Conservation (phyloP, 2,113 vertebrate species). For the Spizaetus ornatus region DNA sequence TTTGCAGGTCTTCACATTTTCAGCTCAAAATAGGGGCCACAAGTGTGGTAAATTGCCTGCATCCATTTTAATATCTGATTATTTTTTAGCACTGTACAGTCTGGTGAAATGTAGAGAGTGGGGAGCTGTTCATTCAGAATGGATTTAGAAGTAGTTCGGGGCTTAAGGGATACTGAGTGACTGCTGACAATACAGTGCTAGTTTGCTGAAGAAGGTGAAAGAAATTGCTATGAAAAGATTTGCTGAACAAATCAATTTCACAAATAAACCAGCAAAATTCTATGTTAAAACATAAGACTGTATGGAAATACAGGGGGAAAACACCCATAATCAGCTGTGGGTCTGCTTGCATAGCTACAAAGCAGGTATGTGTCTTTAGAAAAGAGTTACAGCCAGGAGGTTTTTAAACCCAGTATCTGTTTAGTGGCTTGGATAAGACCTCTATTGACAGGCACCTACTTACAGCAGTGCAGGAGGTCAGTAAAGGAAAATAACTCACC, state of each 20-base stretch:
- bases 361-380: neutral
- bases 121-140: neutral
- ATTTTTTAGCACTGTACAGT: neutral
- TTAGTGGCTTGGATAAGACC: neutral
- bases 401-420: neutral
- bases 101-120: neutral
- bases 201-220: neutral
- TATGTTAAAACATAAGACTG: neutral
- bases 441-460: neutral
- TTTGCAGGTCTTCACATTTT: neutral
- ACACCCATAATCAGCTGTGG: neutral
- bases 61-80: neutral
- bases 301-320: neutral
- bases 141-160: neutral
- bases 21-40: neutral
- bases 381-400: neutral
- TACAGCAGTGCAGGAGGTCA: neutral
- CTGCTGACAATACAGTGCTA: neutral
- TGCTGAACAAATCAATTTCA: neutral
- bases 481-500: neutral
- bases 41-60: neutral
- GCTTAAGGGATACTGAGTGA: neutral
- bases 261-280: neutral
- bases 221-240: neutral
- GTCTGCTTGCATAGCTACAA: neutral